Percentiles rank a stretch among this genome's conserved stretches.
These are phyloP conservation scores for Bos javanicus DNA, from an alignment of 2,113 vertebrate species.

Conservation along the genomic window DNA sequence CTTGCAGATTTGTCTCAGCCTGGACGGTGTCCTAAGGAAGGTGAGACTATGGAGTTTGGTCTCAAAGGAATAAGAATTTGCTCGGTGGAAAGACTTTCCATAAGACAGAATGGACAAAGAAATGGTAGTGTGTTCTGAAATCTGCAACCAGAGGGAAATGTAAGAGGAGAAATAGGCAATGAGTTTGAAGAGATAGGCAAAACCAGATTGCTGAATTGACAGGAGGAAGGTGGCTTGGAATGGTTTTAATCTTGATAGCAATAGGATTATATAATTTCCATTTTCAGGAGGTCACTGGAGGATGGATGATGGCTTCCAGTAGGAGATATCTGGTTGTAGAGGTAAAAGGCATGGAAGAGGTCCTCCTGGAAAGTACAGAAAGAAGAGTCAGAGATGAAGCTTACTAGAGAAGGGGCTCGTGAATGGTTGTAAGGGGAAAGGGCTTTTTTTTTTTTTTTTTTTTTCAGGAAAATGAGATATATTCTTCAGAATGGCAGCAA, in stretches of 20 bases:
- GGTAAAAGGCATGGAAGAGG: neutral
- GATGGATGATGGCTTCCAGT: neutral
- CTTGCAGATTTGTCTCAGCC: neutral
- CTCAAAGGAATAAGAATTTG: neutral
- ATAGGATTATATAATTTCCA: neutral
- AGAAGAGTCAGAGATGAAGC: neutral
- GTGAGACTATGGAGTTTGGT: neutral
- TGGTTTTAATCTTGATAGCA: neutral
- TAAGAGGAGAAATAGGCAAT: neutral
- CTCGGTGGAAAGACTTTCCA: neutral
- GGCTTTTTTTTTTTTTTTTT: neutral
- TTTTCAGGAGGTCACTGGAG: neutral
- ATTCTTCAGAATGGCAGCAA: neutral
- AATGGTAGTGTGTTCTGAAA: neutral
- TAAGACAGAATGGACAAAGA: neutral
- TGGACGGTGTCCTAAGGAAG: neutral
- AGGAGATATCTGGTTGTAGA: neutral
- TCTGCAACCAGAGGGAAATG: neutral
- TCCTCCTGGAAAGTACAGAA: neutral
- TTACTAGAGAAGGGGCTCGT: accelerated
- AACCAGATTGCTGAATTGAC: neutral
- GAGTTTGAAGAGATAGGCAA: neutral
- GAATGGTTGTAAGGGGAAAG: too few relatives aligned
- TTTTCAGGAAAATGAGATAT: neutral
- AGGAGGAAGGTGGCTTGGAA: neutral